Conservation (phyloP, 2,113 vertebrate genomes). For the Oryzias javanicus region DNA sequence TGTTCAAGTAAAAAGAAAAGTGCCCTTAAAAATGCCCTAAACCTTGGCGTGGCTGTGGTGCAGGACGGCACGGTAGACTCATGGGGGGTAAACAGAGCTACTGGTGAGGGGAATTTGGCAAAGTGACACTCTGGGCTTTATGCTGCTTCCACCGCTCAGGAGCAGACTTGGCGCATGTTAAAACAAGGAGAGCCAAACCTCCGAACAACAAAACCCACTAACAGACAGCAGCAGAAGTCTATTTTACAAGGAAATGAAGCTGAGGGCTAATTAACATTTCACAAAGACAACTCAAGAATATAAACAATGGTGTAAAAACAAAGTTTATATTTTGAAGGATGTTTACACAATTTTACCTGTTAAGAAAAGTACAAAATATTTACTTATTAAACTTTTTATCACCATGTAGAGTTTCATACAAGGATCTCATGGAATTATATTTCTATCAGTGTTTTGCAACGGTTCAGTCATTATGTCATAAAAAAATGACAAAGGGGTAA, state of each 20-base stretch:
- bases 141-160: conserved; percentile 55
- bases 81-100: conserved; percentile 35
- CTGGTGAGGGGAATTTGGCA: conserved; percentile 56
- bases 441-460: no score
- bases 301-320: no score
- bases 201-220: conserved; percentile 49
- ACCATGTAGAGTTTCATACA: no score
- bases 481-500: no score
- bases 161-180: conserved; percentile 47
- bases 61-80: conserved; percentile 36
- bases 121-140: conserved; percentile 48
- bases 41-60: conserved; percentile 23
- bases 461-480: no score
- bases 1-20: not conserved
- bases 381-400: no score
- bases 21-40: conserved; percentile 7
- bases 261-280: no score
- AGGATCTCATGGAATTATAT: no score
- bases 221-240: conserved; percentile 31
- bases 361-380: no score
- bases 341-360: no score
- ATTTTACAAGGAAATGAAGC: not conserved
- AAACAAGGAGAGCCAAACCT: conserved; percentile 60
- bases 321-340: no score
- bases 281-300: no score